A percentile compares a stretch with the other conserved stretches of the same genome.
Evolutionary conservation across 2,888 invertebrate species (phyloP).

Genomic region (Clanis bilineata): DNA sequence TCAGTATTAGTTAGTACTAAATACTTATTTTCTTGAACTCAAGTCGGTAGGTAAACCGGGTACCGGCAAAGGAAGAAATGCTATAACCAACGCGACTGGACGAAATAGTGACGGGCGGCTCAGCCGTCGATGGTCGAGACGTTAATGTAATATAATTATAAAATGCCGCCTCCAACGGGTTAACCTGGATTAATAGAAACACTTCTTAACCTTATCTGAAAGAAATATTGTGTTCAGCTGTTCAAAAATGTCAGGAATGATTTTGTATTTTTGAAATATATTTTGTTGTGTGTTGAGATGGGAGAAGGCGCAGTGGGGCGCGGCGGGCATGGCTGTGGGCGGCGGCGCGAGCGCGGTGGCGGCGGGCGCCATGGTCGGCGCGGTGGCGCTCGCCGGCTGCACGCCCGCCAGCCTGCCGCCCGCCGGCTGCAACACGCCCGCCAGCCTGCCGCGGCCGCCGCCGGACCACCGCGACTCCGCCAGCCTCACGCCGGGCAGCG

Average conservation of each 20-base stretch:
- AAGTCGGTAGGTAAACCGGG: no score
- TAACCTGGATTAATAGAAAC: no score
- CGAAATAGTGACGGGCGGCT: no score
- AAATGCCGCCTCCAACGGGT: no score
- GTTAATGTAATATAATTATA: no score
- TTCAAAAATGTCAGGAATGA: not conserved
- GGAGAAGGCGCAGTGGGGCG: constrained; percentile 87
- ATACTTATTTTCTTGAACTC: no score
- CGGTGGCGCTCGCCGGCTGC: constrained; percentile 78
- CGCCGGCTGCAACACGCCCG: constrained; percentile 78
- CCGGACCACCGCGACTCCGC: constrained; percentile 80
- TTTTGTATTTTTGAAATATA: not conserved
- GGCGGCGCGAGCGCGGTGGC: constrained; percentile 71
- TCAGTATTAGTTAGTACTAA: no score
- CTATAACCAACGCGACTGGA: no score
- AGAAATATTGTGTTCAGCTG: no score
- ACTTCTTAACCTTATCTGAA: no score
- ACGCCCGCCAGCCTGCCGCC: constrained; percentile 61
- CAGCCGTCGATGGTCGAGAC: no score
- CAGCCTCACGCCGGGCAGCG: constrained; percentile 82
- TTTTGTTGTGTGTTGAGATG: constrained; percentile 78
- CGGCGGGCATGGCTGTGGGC: constrained; percentile 53
- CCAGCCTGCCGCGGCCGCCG: constrained; percentile 72
- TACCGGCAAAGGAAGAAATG: no score
- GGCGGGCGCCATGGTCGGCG: constrained; percentile 67